Base-by-base conservation (phyloP, 2,888 invertebrate species). In the Patella ulyssiponensis region DNA sequence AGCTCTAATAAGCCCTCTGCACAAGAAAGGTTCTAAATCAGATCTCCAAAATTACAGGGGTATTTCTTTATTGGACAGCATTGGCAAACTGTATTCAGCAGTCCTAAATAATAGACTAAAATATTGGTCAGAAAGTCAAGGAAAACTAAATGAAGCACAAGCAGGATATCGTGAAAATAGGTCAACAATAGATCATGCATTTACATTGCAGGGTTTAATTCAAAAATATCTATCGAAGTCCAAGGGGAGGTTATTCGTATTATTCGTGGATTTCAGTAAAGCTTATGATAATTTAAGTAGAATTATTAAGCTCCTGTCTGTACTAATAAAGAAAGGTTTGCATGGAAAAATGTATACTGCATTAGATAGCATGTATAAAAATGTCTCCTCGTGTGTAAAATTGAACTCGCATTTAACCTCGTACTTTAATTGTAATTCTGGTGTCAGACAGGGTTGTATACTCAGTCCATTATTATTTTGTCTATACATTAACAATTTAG, bases 231-330 rank as follows among this genome's bases (percentile, higher is more conserved):
- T 64, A n/a, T n/a, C 64, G 9, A 64, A 20, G 23, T 64, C 64
- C 23, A 20, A 64, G 23, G 64, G 20, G 20, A 64, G 64, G 15
- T 54, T 80, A 23, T 78, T 27, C 53, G 75, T 74, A 51, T 71
- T 76, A 14, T 78, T 76, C 69, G 69, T 76, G 17, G 74, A 80
- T 69, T 76, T 76, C 27, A 69, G 51, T 17, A 78, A 78, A 27
- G 78, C 77, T 64, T 79, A 76, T n/a, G 74, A 73, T 76, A 78
- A 76, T 74, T 44, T 78, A 69, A 64, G 53, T 15, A 71, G 80
- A 70, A 76, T 76, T n/a, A n/a, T n/a, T 15, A 80, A 72, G 44
- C 44, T 78, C 17, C 78, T 74, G 74, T 69, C 15, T 12, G 74
- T 76, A 27, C 11, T 78, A 5, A 76, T 78, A 14, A 78, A 76